A percentile compares a stretch with the other conserved stretches of the same genome.
Evolutionary conservation across 2,888 invertebrate genomes (phyloP).

Genomic region (Tachina fera): DNA sequence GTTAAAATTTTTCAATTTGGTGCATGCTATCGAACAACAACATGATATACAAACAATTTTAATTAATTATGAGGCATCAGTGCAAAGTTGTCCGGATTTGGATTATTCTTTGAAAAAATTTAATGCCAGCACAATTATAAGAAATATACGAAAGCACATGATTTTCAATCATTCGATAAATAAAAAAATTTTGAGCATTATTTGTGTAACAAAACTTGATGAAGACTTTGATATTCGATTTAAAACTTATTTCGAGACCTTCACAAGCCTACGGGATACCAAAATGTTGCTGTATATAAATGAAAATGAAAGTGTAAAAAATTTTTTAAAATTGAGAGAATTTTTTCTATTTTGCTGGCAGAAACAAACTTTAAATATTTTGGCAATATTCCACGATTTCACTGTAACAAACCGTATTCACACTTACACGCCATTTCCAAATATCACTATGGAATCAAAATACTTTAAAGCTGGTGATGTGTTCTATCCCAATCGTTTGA

Average conservation of each 20-base stretch:
- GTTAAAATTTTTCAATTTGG: too few species aligned
- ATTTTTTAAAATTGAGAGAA: background rate
- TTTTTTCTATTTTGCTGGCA: conserved; percentile 14
- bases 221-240: background rate
- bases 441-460: conserved; percentile 3
- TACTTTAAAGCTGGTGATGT: too few species aligned
- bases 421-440: conserved; percentile 34
- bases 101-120: conserved; percentile 9
- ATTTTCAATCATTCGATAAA: too few species aligned
- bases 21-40: too few species aligned
- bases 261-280: background rate
- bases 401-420: background rate
- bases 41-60: too few species aligned
- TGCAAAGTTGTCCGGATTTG: conserved; percentile 24
- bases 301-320: conserved; percentile 5
- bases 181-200: too few species aligned
- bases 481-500: conserved; percentile 39
- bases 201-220: background rate
- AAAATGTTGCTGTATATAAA: conserved; percentile 26
- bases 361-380: background rate
- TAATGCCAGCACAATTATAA: background rate
- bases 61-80: conserved; percentile 12
- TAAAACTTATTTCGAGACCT: background rate
- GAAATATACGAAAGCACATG: too few species aligned
- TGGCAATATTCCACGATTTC: conserved; percentile 25